Percentiles rank a stretch among this genome's conserved stretches.
Evolutionary conservation across 2,797 vertebrate species (phyloP).

Genomic region (Macrochelys suwanniensis): DNA sequence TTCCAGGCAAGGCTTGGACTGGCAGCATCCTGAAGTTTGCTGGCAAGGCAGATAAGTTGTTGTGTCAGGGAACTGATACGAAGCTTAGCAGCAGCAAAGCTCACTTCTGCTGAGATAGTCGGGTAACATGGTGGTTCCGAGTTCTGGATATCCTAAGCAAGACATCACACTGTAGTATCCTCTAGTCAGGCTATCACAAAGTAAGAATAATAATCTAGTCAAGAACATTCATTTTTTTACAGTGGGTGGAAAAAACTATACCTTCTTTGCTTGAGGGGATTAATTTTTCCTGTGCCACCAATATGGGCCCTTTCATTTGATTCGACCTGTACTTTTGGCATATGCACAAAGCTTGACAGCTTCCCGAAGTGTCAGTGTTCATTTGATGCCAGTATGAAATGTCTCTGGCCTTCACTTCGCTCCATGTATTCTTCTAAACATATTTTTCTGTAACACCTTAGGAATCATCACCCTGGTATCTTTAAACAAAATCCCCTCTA

Average conservation of each 20-base stretch:
- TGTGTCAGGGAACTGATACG: not conserved
- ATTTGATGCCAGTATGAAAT: not conserved
- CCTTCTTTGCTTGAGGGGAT: not conserved
- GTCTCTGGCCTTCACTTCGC: not conserved
- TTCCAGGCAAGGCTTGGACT: not conserved
- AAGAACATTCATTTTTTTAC: not conserved
- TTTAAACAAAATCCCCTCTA: not conserved
- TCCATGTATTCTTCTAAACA: not conserved
- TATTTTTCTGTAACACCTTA: not conserved
- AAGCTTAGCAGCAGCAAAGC: not conserved
- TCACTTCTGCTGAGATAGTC: not conserved
- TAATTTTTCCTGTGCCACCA: not conserved
- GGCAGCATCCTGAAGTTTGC: not conserved
- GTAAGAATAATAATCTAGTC: not conserved
- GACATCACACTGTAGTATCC: not conserved
- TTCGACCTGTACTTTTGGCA: not conserved
- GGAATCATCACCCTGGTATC: not conserved
- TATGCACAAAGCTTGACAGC: not conserved
- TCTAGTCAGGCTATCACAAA: not conserved
- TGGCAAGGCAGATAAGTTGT: not conserved
- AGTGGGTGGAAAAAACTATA: not conserved
- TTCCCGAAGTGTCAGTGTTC: not conserved
- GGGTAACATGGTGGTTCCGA: not conserved
- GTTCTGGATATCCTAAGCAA: not conserved
- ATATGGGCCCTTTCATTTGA: not conserved